phyloP scores from a whole-genome alignment of 2,113 vertebrate species.

The Eclectus roratus region DNA sequence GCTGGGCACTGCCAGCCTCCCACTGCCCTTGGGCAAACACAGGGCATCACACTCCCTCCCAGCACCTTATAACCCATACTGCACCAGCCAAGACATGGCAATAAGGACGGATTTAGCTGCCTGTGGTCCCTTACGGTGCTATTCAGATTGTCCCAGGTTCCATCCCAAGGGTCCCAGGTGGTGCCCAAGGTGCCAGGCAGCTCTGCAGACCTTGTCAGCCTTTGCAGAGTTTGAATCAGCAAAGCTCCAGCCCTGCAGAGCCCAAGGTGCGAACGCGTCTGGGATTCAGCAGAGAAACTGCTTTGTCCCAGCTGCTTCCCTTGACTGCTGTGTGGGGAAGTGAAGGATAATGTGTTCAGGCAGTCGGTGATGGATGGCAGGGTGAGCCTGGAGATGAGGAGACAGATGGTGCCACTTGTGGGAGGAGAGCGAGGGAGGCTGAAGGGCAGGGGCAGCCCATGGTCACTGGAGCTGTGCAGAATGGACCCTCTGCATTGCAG shows the following conservation, averaged over 20 bases:
- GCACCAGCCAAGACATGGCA: neutral
- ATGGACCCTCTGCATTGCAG: neutral
- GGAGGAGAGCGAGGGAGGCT: neutral
- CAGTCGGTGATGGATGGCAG: conserved; percentile 21
- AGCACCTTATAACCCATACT: neutral
- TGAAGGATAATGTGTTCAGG: conserved; percentile 2
- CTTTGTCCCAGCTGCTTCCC: neutral
- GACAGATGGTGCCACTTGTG: neutral
- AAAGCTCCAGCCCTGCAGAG: neutral
- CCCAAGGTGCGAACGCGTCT: fast-evolving
- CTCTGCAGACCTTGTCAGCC: fast-evolving
- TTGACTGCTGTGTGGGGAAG: neutral
- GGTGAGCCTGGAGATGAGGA: neutral
- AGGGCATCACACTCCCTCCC: neutral
- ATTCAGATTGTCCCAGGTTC: neutral
- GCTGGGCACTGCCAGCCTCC: neutral
- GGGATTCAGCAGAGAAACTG: neutral
- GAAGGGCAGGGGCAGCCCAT: neutral
- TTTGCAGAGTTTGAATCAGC: neutral
- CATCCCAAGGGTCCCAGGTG: neutral
- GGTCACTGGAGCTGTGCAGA: neutral
- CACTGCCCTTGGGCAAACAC: neutral
- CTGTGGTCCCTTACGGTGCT: neutral
- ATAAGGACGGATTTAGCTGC: neutral
- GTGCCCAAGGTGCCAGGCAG: neutral